Evolutionary conservation across 2,113 vertebrate genomes (phyloP).

Genomic region (Rhodinocichla rosea): DNA sequence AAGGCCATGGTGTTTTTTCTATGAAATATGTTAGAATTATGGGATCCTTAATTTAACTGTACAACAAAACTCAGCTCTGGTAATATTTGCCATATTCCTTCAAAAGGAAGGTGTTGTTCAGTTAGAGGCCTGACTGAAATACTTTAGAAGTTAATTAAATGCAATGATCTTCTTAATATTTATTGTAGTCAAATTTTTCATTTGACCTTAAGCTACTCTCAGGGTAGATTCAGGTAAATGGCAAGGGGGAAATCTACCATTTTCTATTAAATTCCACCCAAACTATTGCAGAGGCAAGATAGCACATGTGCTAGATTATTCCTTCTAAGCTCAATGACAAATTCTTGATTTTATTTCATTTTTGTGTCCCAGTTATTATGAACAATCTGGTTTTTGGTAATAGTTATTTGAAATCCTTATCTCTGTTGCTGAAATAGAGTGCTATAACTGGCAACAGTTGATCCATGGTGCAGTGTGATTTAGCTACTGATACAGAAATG

Average conservation of each 20-base stretch:
- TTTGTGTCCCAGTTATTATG: not conserved
- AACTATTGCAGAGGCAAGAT: not conserved
- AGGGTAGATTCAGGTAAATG: slow-evolving; percentile 12
- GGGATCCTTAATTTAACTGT: not conserved
- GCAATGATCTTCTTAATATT: slow-evolving; percentile 59
- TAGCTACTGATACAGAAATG: slow-evolving; percentile 30
- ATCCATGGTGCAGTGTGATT: slow-evolving; percentile 5
- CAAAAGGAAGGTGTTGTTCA: slow-evolving; percentile 12
- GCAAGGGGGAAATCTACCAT: not conserved
- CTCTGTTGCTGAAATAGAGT: slow-evolving; percentile 6
- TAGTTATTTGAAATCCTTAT: slow-evolving; percentile 14
- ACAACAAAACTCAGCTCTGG: not conserved
- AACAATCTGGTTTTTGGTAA: not conserved
- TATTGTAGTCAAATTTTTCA: slow-evolving; percentile 58
- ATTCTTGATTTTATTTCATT: slow-evolving; percentile 16
- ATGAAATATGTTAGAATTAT: not conserved
- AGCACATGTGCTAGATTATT: not conserved
- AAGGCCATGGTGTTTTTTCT: not conserved
- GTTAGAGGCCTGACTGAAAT: slow-evolving; percentile 17
- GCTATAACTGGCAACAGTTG: not conserved
- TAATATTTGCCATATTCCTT: slow-evolving; percentile 16
- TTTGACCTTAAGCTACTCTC: slow-evolving; percentile 13
- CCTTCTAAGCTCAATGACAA: not conserved
- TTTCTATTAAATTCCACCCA: slow-evolving; percentile 30
- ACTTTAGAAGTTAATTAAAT: slow-evolving; percentile 60